Evolutionary conservation across 2,888 invertebrate species (phyloP).

Genomic region (Drosophila greeni): DNA sequence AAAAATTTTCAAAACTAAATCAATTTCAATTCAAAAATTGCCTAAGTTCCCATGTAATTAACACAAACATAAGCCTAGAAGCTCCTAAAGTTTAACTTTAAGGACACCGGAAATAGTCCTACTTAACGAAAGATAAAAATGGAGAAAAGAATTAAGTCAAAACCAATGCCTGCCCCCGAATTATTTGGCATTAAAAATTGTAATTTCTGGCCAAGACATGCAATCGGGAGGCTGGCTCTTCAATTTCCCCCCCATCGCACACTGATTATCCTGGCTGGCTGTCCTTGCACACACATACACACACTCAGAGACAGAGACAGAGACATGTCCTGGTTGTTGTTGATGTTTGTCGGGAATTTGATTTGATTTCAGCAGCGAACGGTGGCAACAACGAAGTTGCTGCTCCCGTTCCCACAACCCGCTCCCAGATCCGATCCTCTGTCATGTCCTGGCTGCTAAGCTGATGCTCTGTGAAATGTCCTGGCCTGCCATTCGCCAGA

Average conservation of each 20-base stretch:
- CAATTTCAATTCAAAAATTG: not conserved
- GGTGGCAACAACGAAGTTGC: slow-evolving; percentile 21
- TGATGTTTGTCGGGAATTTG: slow-evolving; percentile 63
- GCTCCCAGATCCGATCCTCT: slow-evolving; percentile 4
- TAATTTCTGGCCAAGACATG: slow-evolving; percentile 39
- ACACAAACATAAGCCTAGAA: not conserved
- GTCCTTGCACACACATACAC: slow-evolving; percentile 6
- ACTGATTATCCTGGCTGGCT: slow-evolving; percentile 31
- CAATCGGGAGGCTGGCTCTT: slow-evolving; percentile 30
- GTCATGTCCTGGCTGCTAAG: slow-evolving; percentile 18
- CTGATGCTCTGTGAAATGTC: slow-evolving; percentile 31
- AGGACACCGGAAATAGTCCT: slow-evolving; percentile 15
- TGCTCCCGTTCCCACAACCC: too few relatives aligned
- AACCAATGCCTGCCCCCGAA: slow-evolving; percentile 17
- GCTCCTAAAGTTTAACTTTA: not conserved
- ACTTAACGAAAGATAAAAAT: not conserved
- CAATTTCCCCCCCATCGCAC: slow-evolving; percentile 27
- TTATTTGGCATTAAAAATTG: slow-evolving; percentile 43
- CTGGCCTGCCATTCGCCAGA: slow-evolving; percentile 42
- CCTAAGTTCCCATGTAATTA: not conserved
- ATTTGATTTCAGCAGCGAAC: slow-evolving; percentile 60
- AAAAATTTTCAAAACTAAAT: not conserved
- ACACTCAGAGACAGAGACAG: not conserved
- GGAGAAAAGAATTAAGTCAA: not conserved
- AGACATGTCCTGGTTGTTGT: slow-evolving; percentile 48